A percentile compares a stretch with the other conserved stretches of the same genome.
Evolutionary conservation across 53 echinoderm and acorn worm species (phyloP).

Genomic region (Antedon mediterranea): DNA sequence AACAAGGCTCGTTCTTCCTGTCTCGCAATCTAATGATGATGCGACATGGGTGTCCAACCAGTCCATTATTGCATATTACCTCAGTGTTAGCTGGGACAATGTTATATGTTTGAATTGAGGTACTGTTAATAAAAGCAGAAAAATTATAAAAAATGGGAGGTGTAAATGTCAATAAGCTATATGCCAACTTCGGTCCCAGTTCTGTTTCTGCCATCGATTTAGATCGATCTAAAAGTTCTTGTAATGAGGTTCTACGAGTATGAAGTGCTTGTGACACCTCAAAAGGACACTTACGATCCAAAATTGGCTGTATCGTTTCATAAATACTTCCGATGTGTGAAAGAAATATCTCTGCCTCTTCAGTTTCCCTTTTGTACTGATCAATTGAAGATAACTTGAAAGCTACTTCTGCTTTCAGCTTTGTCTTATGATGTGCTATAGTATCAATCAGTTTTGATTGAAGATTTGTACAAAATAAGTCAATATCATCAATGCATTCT

Average conservation of each 20-base stretch:
- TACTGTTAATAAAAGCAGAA: background rate
- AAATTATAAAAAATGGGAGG: background rate
- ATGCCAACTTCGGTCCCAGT: background rate
- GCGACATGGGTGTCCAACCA: background rate
- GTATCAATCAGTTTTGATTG: background rate
- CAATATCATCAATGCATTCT: background rate
- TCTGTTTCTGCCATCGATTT: background rate
- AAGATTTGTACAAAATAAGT: background rate
- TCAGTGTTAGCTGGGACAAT: background rate
- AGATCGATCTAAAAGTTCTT: background rate
- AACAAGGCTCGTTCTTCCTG: background rate
- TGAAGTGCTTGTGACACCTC: background rate
- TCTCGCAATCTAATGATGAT: background rate
- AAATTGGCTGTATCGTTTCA: background rate
- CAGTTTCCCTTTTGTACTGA: background rate
- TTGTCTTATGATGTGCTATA: background rate
- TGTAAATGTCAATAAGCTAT: background rate
- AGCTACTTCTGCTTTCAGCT: background rate
- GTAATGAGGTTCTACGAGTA: background rate
- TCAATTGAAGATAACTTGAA: background rate
- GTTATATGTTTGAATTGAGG: background rate
- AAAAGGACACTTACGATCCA: background rate
- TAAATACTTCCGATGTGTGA: background rate
- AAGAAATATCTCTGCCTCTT: background rate
- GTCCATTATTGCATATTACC: background rate